These are phyloP conservation scores for Argyresthia albistria DNA, from an alignment of 2,888 invertebrate genomes.

Conservation along the genomic window DNA sequence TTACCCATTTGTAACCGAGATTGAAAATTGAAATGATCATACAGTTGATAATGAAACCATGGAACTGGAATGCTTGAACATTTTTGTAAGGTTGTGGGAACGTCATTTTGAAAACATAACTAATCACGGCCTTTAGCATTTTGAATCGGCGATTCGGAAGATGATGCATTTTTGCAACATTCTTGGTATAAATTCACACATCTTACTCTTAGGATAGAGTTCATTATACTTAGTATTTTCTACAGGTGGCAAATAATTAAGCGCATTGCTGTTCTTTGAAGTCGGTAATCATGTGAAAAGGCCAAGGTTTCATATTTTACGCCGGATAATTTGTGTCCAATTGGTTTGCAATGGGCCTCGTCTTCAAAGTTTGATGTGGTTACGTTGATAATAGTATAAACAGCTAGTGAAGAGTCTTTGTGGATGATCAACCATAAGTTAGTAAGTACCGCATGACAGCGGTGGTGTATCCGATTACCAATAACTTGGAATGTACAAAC, in stretches of 20 bases:
- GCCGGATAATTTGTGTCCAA: slow-evolving; percentile 48
- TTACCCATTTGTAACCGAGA: too few relatives aligned
- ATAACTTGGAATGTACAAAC: too few relatives aligned
- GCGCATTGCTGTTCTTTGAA: slow-evolving; percentile 32
- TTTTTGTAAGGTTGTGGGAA: slow-evolving; percentile 50
- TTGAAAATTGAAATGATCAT: too few relatives aligned
- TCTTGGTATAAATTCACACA: slow-evolving; percentile 21
- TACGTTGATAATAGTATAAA: background rate
- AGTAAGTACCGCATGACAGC: too few relatives aligned
- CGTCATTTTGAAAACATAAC: slow-evolving; percentile 31
- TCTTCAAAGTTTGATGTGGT: slow-evolving; percentile 27
- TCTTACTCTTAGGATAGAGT: slow-evolving; percentile 26
- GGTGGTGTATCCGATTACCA: too few relatives aligned
- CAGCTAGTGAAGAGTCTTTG: too few relatives aligned
- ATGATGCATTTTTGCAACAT: slow-evolving; percentile 27
- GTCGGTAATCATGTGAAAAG: slow-evolving; percentile 46
- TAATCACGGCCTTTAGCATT: slow-evolving; percentile 43
- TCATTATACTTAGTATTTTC: slow-evolving; percentile 16
- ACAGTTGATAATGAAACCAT: too few relatives aligned
- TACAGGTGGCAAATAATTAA: slow-evolving; percentile 31
- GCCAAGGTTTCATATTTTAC: slow-evolving; percentile 54
- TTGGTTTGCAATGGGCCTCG: slow-evolving; percentile 45
- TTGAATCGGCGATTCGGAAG: slow-evolving; percentile 36
- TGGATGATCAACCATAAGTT: too few relatives aligned
- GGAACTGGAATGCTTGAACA: slow-evolving; percentile 9